Base-by-base conservation (phyloP, 2,113 vertebrate genomes). In the Piaya cayana region DNA sequence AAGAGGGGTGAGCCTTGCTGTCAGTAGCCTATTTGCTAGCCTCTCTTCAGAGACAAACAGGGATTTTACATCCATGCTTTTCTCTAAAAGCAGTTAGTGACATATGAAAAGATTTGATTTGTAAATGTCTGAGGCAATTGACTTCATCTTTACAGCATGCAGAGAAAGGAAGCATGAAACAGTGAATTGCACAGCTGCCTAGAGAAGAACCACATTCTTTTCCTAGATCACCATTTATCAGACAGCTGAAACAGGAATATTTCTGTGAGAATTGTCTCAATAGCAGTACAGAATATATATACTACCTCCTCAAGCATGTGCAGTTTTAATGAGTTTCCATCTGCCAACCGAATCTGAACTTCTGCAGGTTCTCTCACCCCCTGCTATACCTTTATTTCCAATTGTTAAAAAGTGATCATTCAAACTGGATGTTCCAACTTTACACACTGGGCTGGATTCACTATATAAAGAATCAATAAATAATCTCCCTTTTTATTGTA, bases 101-200 rank as follows among this genome's bases (percentile, higher is more conserved):
- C 83, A 67, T 76, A 64, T 74, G 91, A 95, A 96, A 93, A 93
- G 94, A 91, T 88, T 88, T 92, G 93, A 88, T 96, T 96, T 92
- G 94, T 88, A 88, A 91, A 95, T 53, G 83, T 95, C 83, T 83
- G 6, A 96, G 89, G 94, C 93, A 91, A 83, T 81, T 81, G 80
- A 56, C 68, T 96, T 93, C 89, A 88, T 92, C 94, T 95, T 74
- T 78, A 32, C 2, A 45, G 83, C 8, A 6, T 2, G 4, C 21
- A 50, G 68, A 53, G 77, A 92, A 53, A 45, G 89, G 68, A 42
- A 67, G 86, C 53, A 42, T 7, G 80, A 65, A 67, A 82, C 59
- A 7, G 83, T 86, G 89, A 91, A 93, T 83, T 42, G 83, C 91
- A 88, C 91, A 96, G 94, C 94, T 96, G 94, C 91, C 89, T 88